phyloP scores from a whole-genome alignment of 2,888 invertebrate genomes.

The Drymonia ruficornis region DNA sequence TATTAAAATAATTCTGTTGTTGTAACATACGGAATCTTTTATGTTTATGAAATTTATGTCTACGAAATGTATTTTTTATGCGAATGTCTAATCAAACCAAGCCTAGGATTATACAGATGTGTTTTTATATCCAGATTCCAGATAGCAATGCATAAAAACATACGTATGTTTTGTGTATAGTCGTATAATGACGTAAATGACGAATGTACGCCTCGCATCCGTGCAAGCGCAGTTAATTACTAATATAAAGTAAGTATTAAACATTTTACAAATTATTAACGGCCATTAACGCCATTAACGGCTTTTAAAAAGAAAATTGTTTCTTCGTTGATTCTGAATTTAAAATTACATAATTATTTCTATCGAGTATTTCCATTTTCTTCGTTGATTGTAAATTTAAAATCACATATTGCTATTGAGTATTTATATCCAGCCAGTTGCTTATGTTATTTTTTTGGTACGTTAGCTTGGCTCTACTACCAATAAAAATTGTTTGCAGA shows the following conservation, averaged over 20 bases:
- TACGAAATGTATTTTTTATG: constrained; percentile 24
- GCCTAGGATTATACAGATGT: constrained; percentile 13
- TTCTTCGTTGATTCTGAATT: background rate
- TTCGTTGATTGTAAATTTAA: no score
- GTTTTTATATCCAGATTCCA: constrained; percentile 16
- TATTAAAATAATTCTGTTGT: constrained; percentile 1
- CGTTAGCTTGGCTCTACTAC: no score
- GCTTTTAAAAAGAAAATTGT: background rate
- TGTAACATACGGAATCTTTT: constrained; percentile 12
- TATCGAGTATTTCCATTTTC: no score
- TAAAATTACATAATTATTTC: background rate
- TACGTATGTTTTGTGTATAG: constrained; percentile 3
- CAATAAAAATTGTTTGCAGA: background rate
- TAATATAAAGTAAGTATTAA: constrained; percentile 1
- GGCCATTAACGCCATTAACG: no score
- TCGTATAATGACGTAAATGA: constrained; percentile 3
- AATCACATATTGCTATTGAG: background rate
- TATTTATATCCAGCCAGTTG: background rate
- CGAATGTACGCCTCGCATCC: background rate
- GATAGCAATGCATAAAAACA: constrained; percentile 16
- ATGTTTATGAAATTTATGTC: constrained; percentile 27
- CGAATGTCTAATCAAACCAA: constrained; percentile 19
- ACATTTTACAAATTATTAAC: no score
- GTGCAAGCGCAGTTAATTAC: background rate
- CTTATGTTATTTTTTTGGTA: no score